Evolutionary conservation across 2,888 invertebrate species (phyloP), one percentile per base, ranked within the genome.

Genomic region (Periphyllus acericola): DNA sequence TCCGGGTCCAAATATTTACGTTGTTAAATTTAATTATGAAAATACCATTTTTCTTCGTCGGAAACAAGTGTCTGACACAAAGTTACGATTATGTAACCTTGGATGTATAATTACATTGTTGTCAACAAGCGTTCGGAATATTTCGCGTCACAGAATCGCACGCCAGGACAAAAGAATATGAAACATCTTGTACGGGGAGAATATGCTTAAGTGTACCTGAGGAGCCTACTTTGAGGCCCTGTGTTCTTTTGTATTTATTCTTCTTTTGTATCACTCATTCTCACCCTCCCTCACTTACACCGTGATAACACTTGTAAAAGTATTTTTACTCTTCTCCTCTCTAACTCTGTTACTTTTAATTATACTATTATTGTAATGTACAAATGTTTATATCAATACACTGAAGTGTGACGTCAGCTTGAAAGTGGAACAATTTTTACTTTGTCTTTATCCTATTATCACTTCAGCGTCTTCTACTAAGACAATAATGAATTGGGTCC

Each of bases 351-450:
- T 36, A n/a, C 34, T 25, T 80, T 80, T 80, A 80, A 80, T 80
- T 66, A 80, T 80, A 80, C n/a, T n/a, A 80, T 80, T 60, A 60
- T 36, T 52, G 36, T 36, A 80, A 36, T 66, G 79, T 34, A 60
- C 60, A 80, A 21, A 55, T 32, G 32, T 71, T 71, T 60, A 21
- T 60, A 21, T 60, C 8, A 60, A 60, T 25, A 71, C 6, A 71
- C 29, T 60, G 55, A 34, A 79, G 34, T 78, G 21, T 34, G 21
- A 17, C 52, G 52, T 52, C 32, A 11, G 68, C 29, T 68, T 9
- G 11, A 68, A n/a, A 68, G 68, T 68, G n/a, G 29, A 11, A 68
- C n/a, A 66, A n/a, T 66, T n/a, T n/a, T n/a, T 17, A 8, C 55
- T 60, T 60, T 25, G 25, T n/a, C 21, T 55, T 55, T 21, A 55